Evolutionary conservation across 1,140 invertebrate species (phyloP).

Genomic region (Papilio dardanus): DNA sequence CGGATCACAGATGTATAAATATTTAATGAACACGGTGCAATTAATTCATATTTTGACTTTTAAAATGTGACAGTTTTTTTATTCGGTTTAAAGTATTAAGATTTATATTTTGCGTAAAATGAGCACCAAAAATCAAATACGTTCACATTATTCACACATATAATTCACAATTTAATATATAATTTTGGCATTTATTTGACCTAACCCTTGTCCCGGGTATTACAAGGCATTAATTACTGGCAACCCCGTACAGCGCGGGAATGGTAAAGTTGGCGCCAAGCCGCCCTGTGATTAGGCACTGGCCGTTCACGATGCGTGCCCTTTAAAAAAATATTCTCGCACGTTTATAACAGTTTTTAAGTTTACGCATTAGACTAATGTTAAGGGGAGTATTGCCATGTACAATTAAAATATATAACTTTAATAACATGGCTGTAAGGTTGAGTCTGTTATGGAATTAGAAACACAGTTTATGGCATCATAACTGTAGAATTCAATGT

Average conservation of each 20-base stretch:
- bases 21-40: neutral
- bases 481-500: no score
- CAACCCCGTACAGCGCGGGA: constrained; percentile 32
- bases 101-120: neutral
- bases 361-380: constrained; percentile 16
- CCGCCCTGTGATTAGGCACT: constrained; percentile 56
- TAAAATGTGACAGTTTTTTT: neutral
- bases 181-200: constrained; percentile 21
- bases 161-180: neutral
- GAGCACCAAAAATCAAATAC: neutral
- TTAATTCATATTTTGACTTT: neutral
- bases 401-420: constrained; percentile 6
- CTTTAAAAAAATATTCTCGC: constrained; percentile 23
- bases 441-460: no score
- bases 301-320: constrained; percentile 35
- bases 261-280: constrained; percentile 35
- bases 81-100: neutral
- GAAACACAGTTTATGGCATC: no score
- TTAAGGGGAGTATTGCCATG: neutral
- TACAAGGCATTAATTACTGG: constrained; percentile 31
- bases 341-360: constrained; percentile 17
- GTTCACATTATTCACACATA: neutral
- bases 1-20: neutral
- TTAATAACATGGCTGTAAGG: neutral
- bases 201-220: constrained; percentile 34